Conservation (phyloP, 2,113 vertebrate genomes). For the Paramormyrops kingsleyae region DNA sequence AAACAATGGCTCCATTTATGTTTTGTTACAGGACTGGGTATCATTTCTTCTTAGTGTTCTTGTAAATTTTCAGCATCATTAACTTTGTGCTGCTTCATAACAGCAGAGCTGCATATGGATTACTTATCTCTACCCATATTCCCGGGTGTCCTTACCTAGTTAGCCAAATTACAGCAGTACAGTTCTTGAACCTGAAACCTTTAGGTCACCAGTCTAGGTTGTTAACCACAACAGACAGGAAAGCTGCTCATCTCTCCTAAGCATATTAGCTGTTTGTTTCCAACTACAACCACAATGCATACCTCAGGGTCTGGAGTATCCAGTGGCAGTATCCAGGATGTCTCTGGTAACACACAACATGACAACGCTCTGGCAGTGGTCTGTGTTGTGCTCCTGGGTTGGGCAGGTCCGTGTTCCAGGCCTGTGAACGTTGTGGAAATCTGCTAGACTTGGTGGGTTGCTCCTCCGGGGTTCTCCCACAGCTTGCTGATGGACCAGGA, state of each 20-base stretch:
- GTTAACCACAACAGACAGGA: constrained; percentile 3
- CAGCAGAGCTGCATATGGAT: not conserved
- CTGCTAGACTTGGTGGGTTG: not conserved
- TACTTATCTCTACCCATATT: not conserved
- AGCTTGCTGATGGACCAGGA: constrained; percentile 13
- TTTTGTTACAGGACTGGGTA: not conserved
- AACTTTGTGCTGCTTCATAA: not conserved
- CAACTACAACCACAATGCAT: constrained; percentile 36
- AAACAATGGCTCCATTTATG: not conserved
- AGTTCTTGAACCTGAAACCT: not conserved
- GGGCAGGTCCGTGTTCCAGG: constrained; percentile 16
- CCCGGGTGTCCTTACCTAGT: not conserved
- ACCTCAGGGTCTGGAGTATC: constrained; percentile 24
- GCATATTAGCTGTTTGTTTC: constrained; percentile 45
- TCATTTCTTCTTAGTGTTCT: not conserved
- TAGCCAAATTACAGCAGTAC: not conserved
- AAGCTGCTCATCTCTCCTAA: constrained; percentile 21
- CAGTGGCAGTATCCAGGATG: constrained; percentile 37
- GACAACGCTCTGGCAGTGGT: constrained; percentile 32
- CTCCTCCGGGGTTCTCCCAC: constrained; percentile 30
- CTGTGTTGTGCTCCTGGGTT: constrained; percentile 39
- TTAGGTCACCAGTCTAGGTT: not conserved
- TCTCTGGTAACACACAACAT: constrained; percentile 30
- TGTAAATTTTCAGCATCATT: not conserved
- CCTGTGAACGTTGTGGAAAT: constrained; percentile 19